Evolutionary conservation across 2,888 invertebrate species (phyloP), one percentile per base, ranked within the genome.

Genomic region (Heliconius charithonia): DNA sequence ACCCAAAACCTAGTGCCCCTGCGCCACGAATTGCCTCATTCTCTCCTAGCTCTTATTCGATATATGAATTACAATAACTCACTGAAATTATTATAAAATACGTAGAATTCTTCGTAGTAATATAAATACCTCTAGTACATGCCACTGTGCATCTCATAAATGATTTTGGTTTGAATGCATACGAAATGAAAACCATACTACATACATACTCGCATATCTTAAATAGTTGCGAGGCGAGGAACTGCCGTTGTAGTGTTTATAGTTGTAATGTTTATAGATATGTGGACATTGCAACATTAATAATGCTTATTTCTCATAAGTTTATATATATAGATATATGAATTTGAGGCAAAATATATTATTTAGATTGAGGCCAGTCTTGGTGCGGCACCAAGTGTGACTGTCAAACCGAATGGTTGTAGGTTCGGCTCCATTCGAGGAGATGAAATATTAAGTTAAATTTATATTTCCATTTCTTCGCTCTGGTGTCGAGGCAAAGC

Each of bases 111-210:
- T 81, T 81, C 83, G 75, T 81, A 83, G 85, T 84, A 89, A 89
- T 89, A 89, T 89, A 86, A 89, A 89, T 89, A 87, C 89, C 87
- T 75, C 75, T 80, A 77, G 81, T 83, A 83, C 84, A 85, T 86
- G 81, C 85, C 84, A 79, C 70, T 79, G 41, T 80, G 82, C 84
- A 56, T 72, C 69, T 59, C 74, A n/a, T 69, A 37, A 72, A 51
- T 29, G 62, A 72, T 76, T 79, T 77, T 65, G 69, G 73, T 74
- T 77, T 70, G 56, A 77, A 77, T 75, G 56, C 25, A 77, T 25
- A 29, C 16, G 19, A 76, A 67, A 76, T 75, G 73, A 63, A 73
- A 77, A 70, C 66, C 73, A 65, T 74, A 66, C 19, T 51, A 22
- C 51, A 69, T 51, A n/a, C 32, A 62, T 69, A 59, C 59, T 59